A percentile compares a stretch with the other conserved stretches of the same genome.
Evolutionary conservation across 1,140 invertebrate species (phyloP).

Genomic region (Bicyclus anynana): DNA sequence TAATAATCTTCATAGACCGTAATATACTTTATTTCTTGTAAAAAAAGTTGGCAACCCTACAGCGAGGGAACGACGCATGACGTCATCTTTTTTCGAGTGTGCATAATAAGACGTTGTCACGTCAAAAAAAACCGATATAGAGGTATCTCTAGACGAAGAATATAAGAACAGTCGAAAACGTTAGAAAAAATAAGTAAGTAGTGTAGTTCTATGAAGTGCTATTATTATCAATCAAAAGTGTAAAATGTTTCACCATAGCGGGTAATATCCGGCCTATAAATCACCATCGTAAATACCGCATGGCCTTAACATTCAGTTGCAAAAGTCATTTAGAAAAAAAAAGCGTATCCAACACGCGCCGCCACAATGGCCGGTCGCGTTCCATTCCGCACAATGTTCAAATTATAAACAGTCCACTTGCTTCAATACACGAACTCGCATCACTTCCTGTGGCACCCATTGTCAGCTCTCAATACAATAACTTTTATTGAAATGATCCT

Average conservation of each 20-base stretch:
- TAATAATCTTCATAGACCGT: no score
- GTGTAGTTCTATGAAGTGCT: neutral
- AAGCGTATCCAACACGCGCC: slow-evolving; percentile 37
- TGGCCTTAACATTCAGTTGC: slow-evolving; percentile 29
- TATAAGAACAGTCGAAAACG: no score
- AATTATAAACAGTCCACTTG: slow-evolving; percentile 76
- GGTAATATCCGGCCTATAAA: slow-evolving; percentile 10
- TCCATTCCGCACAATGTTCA: slow-evolving; percentile 64
- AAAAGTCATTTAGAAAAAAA: slow-evolving; percentile 66
- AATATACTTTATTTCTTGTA: no score
- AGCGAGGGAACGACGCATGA: no score
- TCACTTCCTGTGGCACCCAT: slow-evolving; percentile 69
- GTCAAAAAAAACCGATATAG: no score
- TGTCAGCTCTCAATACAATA: slow-evolving; percentile 72
- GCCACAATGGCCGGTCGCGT: slow-evolving; percentile 55
- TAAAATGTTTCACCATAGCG: neutral
- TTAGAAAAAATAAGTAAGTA: no score
- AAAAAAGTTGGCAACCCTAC: no score
- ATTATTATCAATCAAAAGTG: neutral
- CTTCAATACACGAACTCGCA: slow-evolving; percentile 62
- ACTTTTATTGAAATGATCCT: slow-evolving; percentile 74
- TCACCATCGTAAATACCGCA: slow-evolving; percentile 4
- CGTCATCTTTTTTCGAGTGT: no score
- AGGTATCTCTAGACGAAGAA: no score
- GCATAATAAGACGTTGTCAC: no score